Percentiles rank a stretch among this genome's conserved stretches.
Evolutionary conservation across 2,113 vertebrate species (phyloP).

Genomic region (Ophthalmolycus amberensis): DNA sequence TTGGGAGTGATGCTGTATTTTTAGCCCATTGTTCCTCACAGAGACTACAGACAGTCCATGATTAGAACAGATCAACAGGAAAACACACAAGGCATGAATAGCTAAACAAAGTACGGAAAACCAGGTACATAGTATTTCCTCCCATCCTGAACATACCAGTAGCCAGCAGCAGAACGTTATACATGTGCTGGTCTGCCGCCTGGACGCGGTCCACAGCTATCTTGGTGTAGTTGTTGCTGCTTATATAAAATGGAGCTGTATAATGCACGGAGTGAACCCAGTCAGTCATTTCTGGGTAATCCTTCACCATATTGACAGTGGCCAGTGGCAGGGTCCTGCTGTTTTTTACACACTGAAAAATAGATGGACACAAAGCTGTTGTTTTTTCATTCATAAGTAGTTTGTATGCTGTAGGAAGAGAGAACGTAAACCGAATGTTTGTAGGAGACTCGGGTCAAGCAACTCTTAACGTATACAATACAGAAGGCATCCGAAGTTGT

Average conservation of each 20-base stretch:
- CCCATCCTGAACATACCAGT: conserved; percentile 72
- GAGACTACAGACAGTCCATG: neutral
- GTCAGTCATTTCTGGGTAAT: conserved; percentile 80
- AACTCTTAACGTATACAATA: neutral
- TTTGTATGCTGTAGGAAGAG: neutral
- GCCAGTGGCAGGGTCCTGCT: conserved; percentile 67
- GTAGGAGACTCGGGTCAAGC: neutral
- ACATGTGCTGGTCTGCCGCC: conserved; percentile 58
- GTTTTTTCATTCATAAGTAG: neutral
- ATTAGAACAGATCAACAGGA: neutral
- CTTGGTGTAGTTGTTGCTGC: conserved; percentile 81
- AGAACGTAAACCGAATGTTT: neutral
- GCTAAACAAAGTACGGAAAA: neutral
- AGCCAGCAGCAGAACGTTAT: conserved; percentile 80
- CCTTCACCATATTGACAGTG: conserved; percentile 74
- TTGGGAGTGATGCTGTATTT: conserved; percentile 16
- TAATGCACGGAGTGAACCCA: conserved; percentile 78
- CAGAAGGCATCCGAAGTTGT: neutral
- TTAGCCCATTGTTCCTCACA: conserved; percentile 34
- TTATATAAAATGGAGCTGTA: conserved; percentile 76
- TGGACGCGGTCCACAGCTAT: conserved; percentile 79
- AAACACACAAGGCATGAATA: neutral
- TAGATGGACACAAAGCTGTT: neutral
- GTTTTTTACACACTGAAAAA: conserved; percentile 78
- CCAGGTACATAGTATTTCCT: neutral